Base-by-base conservation (phyloP, 2,888 invertebrate genomes). In the Lacanobia oleracea region DNA sequence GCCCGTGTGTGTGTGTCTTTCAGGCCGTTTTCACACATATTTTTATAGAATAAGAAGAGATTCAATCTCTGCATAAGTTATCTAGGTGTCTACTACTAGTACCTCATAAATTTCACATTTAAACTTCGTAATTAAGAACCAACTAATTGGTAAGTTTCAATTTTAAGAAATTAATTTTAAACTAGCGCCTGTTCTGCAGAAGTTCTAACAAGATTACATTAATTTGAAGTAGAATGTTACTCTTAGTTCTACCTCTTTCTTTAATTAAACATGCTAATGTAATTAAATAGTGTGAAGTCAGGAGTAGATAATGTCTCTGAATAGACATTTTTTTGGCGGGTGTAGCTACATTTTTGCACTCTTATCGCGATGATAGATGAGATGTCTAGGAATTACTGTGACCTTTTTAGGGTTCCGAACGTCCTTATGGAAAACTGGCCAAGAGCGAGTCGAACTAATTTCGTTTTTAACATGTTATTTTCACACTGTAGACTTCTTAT, bases 111-210 rank as follows among this genome's bases (percentile, higher is more conserved):
- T 59, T 75, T 70, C 5, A 16, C 37, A 56, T 57, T 51, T 12
- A 72, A 79, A 72, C 71, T 61, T 72, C 33, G 18, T 50, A 72
- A 79, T 79, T 62, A 66, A 48, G 53, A 67, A 45, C 51, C 33
- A 57, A 9, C 12, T 53, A 45, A 77, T 67, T 63, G 14, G 10
- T 16, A 40, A 71, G 53, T 67, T 66, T 51, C 21, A 67, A 66
- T 72, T 71, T 67, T 70, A 81, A 77, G 71, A 57, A 81, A 77
- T 76, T 76, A 76, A 67, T 79, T 72, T 21, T 33, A 23, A 81
- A 67, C 67, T 79, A 81, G 33, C 54, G 77, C 54, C 21, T 63
- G 50, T 40, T 81, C 53, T n/a, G 48, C 53, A 57, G 6, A 59
- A 75, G 54, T 76, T 81, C 5, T 64, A 67, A 74, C 63, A 77